Evolutionary conservation across 1,140 invertebrate genomes (phyloP), one percentile per base, ranked within the genome.

Genomic region (Lepidurus couesii): DNA sequence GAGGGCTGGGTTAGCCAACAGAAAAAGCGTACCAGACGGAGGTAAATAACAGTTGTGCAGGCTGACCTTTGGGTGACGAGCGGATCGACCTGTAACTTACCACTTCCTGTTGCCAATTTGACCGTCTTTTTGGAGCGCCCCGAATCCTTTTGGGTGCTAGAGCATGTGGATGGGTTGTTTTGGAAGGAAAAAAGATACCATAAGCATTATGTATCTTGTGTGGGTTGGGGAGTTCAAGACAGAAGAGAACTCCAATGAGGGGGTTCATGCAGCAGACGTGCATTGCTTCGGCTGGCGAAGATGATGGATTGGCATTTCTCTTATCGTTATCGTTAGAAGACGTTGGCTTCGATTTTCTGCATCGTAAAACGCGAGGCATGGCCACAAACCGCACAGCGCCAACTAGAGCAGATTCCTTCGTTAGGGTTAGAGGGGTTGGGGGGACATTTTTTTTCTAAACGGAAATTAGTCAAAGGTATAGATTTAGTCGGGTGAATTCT

Each of bases 241-340:
- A 65, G 21, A 65, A 7, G 53, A 65, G 53, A 21, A 10, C 16
- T n/a, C 53, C 16, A 7, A 65, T n/a, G 53, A 65, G 16, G 53
- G 13, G 21, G 21, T 5, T 65, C 13, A 21, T 65, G 53, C 53
- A 21, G 53, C 13, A 16, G 53, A 65, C 53, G 53, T 4, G n/a
- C 21, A 65, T 65, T 65, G 53, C 53, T 65, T 65, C 53, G 53
- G 53, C 53, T 21, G 16, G 21, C 53, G 7, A 65, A 65, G 53
- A 65, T 65, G 53, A 65, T 21, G 53, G 53, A 65, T 65, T 13
- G 53, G 53, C 53, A 65, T 65, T 65, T 65, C 53, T 13, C 13
- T 65, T 65, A 65, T 65, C 53, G 53, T 65, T 65, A 65, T 65
- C 53, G 53, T 65, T 16, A 65, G 45, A 47, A 47, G 53, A 65